A percentile compares a stretch with the other conserved stretches of the same genome.
Evolutionary conservation across 2,113 vertebrate genomes (phyloP).

Genomic region (Perca schrenkii): DNA sequence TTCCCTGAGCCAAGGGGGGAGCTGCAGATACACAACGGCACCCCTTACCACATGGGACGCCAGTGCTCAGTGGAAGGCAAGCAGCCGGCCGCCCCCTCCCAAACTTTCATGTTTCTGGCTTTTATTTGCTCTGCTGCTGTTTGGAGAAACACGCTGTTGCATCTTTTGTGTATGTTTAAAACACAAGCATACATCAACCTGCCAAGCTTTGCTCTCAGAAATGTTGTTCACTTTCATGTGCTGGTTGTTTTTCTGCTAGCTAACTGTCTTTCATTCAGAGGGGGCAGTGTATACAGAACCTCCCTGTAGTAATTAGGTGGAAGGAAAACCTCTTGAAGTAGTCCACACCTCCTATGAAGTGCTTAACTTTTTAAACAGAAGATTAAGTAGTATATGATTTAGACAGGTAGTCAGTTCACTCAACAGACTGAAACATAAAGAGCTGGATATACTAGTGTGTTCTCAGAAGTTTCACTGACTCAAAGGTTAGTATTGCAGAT

Average conservation of each 20-base stretch:
- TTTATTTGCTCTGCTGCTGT: slow-evolving; percentile 80
- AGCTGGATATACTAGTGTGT: neutral
- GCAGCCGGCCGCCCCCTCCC: slow-evolving; percentile 88
- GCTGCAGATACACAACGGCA: slow-evolving; percentile 96
- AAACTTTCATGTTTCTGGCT: slow-evolving; percentile 71
- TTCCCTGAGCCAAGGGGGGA: slow-evolving; percentile 95
- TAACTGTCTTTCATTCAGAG: slow-evolving; percentile 4
- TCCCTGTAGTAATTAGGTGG: neutral
- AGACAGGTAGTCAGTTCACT: neutral
- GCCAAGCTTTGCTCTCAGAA: slow-evolving; percentile 57
- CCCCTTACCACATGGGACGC: slow-evolving; percentile 98
- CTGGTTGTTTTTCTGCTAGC: slow-evolving; percentile 29
- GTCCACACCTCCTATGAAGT: neutral
- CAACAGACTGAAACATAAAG: neutral
- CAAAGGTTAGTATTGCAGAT: neutral
- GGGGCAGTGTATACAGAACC: neutral
- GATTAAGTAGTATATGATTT: neutral
- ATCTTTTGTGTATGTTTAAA: slow-evolving; percentile 62
- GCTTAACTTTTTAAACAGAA: neutral
- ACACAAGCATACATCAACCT: slow-evolving; percentile 57
- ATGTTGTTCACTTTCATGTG: slow-evolving; percentile 42
- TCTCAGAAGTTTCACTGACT: neutral
- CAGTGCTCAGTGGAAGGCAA: slow-evolving; percentile 99
- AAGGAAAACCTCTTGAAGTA: neutral
- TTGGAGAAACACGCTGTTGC: slow-evolving; percentile 69